Base-by-base conservation (phyloP, 1,140 invertebrate genomes). In the Glomeris maerens region DNA sequence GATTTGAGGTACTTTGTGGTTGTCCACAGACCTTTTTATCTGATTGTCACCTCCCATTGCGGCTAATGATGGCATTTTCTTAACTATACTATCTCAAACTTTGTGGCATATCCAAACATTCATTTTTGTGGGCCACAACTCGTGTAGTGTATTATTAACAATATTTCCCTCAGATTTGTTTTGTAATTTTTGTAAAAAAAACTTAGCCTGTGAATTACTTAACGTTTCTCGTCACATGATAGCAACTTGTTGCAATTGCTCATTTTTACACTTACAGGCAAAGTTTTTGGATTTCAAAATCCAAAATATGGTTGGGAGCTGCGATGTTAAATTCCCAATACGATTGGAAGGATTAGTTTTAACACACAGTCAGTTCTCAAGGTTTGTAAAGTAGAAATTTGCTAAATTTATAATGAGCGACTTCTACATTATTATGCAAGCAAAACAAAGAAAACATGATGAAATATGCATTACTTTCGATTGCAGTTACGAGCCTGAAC, bases 201-300 rank as follows among this genome's bases (percentile, higher is more conserved):
- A 5, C 4, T 5, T 4, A 4, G 4, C 45, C 13, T 27, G 27
- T 21, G 27, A 46, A 50, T 27, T 10, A 25, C 22, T n/a, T 49
- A 5, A 5, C 10, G 7, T 14, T 50, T 50, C n/a, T 50, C 22
- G 27, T 21, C 27, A 50, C 27, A 10, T 27, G 28, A 13, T 46
- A 49, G 21, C n/a, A 23, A 52, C n/a, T n/a, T n/a, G n/a, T 21
- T 41, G 39, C 2, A 14, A 26, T 36, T 29, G 23, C 58, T 52
- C 38, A 50, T 54, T 52, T 51, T 55, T 53, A 55, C 57, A 38
- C 46, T 78, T 78, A 49, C 72, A 94, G 79, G 94, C 94, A 3
- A 98, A 98, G 70, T 99, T 99, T 69, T 75, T 95, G 45, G 93
- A 99, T 64, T 99, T 99, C 65, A 99, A 98, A 77, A 95, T 99